Evolutionary conservation across 1,140 invertebrate genomes (phyloP), one percentile per base, ranked within the genome.

Genomic region (Leptoteleia sp.): DNA sequence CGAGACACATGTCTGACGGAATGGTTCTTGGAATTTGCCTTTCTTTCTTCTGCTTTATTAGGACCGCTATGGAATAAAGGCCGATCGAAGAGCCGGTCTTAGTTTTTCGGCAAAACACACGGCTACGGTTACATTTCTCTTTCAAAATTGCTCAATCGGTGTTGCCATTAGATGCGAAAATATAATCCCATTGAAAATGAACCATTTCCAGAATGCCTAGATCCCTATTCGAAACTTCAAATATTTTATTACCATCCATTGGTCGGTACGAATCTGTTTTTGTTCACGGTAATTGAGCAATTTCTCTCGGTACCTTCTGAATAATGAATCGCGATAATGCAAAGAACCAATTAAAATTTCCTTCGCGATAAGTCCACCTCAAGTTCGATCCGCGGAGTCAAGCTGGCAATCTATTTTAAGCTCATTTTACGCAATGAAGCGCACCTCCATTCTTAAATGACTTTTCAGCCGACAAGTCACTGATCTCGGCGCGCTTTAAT

Each of bases 1-100:
- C 79, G 72, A 81, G 82, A 84, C 82, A 65, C 82, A 81, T 80
- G 81, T 77, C 81, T 81, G 80, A 83, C 82, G 79, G 57, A 77
- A 72, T 70, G 79, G 72, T 85, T 85, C 83, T 78, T 47, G 71
- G 83, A 84, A 85, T 61, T 70, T 59, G 73, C 50, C 72, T 71
- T 82, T 67, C 65, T 77, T 79, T 80, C 76, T 81, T 81, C 70
- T 82, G 76, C 80, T 81, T 80, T 80, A 81, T 81, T 83, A 79
- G 76, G 80, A 77, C 55, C 72, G 31, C 57, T 47, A 65, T 55
- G 67, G 61, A 61, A 73, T 68, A 52, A 73, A 73, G 75, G 61
- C 71, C 55, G 77, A 80, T 80, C 62, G 52, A 71, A 76, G 72
- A 73, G 55, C 15, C 22, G 48, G 19, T 31, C 33, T 42, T 9